phyloP scores from a whole-genome alignment of 2,888 invertebrate species.

The Galerucella calmariensis region DNA sequence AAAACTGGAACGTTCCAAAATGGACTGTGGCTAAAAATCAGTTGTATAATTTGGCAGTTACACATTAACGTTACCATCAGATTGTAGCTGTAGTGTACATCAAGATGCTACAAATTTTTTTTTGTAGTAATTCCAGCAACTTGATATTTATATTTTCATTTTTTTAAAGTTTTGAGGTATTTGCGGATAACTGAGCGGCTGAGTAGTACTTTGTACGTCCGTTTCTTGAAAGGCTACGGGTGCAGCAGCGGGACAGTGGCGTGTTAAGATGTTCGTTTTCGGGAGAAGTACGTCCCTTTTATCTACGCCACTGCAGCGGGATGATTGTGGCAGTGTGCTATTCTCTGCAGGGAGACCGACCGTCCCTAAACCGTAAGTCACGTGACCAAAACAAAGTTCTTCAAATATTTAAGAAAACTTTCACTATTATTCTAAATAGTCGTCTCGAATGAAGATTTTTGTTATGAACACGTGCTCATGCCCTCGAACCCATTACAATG shows the following conservation, averaged over 20 bases:
- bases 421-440: too few relatives aligned
- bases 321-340: slow-evolving; percentile 60
- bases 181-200: slow-evolving; percentile 58
- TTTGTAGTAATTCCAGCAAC: slow-evolving; percentile 8
- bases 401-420: not conserved
- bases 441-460: slow-evolving; percentile 10
- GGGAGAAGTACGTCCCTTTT: slow-evolving; percentile 51
- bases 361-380: slow-evolving; percentile 54
- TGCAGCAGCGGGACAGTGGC: slow-evolving; percentile 42
- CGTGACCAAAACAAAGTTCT: slow-evolving; percentile 18
- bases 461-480: slow-evolving; percentile 31
- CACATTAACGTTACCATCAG: slow-evolving; percentile 10
- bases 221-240: slow-evolving; percentile 60
- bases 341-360: slow-evolving; percentile 61
- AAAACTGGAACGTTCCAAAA: slow-evolving; percentile 5
- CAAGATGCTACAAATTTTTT: slow-evolving; percentile 4
- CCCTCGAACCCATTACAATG: slow-evolving; percentile 54
- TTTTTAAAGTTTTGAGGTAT: slow-evolving; percentile 55
- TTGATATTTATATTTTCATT: slow-evolving; percentile 43
- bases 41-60: slow-evolving; percentile 3
- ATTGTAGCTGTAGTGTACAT: slow-evolving; percentile 12
- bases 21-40: not conserved
- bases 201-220: slow-evolving; percentile 60
- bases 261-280: not conserved
- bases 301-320: slow-evolving; percentile 51